A percentile compares a stretch with the other conserved stretches of the same genome.
Conservation (phyloP, 2,113 vertebrate species). For the Galeopterus variegatus region DNA sequence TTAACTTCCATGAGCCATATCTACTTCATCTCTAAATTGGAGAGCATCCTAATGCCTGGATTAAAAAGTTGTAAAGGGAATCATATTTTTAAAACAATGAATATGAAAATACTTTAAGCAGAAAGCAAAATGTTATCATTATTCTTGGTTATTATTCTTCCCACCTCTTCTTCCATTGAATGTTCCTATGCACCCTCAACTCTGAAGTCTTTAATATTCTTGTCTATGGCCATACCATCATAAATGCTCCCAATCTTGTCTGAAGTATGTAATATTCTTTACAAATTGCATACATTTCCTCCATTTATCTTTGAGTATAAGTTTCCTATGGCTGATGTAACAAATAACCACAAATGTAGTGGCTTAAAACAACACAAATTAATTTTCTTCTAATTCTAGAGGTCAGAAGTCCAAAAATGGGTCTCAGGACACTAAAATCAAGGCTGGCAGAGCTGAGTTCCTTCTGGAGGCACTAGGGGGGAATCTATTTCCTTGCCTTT, state of each 20-base stretch:
- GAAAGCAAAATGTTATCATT: not conserved
- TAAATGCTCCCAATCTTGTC: not conserved
- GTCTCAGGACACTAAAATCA: not conserved
- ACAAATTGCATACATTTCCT: not conserved
- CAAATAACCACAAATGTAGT: not conserved
- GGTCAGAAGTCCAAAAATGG: not conserved
- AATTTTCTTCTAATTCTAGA: not conserved
- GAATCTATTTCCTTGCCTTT: not conserved
- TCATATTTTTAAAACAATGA: slow-evolving; percentile 47
- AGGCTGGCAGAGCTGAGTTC: not conserved
- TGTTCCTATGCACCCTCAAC: not conserved
- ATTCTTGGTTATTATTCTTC: not conserved
- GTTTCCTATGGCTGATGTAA: not conserved
- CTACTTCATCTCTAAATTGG: not conserved
- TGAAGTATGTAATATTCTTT: slow-evolving; percentile 19
- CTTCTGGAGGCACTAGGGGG: not conserved
- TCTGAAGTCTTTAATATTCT: slow-evolving; percentile 25
- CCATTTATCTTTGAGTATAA: not conserved
- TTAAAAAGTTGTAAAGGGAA: slow-evolving; percentile 12
- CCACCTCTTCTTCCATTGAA: not conserved
- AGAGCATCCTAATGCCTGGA: not conserved
- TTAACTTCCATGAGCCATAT: not conserved
- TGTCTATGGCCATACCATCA: not conserved
- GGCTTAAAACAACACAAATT: not conserved
- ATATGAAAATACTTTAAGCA: not conserved